phyloP scores from a whole-genome alignment of 2,113 vertebrate genomes.

The Coturnix japonica region DNA sequence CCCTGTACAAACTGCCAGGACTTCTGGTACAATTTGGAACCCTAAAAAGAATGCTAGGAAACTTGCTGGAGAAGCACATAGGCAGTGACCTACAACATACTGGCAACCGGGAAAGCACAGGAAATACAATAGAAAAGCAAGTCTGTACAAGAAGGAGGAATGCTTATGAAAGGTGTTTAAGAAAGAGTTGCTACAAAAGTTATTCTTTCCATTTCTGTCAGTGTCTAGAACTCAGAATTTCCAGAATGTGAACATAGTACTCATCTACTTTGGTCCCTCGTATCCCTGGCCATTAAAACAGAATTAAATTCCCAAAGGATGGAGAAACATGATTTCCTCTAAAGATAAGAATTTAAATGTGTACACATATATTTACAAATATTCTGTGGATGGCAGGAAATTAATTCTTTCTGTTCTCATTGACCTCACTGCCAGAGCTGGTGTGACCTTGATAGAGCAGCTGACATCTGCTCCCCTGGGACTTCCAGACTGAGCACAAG shows the following conservation, averaged over 20 bases:
- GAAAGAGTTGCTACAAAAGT: neutral
- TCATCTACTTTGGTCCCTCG: neutral
- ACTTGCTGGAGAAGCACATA: neutral
- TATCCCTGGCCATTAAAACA: neutral
- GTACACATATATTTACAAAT: constrained; percentile 40
- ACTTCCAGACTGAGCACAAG: neutral
- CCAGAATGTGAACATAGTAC: neutral
- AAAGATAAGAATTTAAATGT: constrained; percentile 21
- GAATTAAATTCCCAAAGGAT: neutral
- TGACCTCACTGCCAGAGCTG: neutral
- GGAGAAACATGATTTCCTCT: neutral
- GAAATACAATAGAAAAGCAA: neutral
- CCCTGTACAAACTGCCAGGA: fast-evolving
- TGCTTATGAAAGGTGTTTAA: neutral
- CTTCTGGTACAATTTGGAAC: neutral
- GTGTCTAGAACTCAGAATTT: neutral
- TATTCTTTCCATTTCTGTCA: neutral
- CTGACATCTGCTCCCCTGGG: neutral
- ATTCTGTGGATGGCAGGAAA: constrained; percentile 10
- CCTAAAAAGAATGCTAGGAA: neutral
- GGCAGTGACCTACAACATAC: neutral
- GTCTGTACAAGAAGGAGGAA: neutral
- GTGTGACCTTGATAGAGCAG: neutral
- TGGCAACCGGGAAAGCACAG: neutral
- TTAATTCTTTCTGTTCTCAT: neutral